These are phyloP conservation scores for Sphenopsis melanotis DNA, from an alignment of 2,797 vertebrate genomes.

Conservation along the genomic window DNA sequence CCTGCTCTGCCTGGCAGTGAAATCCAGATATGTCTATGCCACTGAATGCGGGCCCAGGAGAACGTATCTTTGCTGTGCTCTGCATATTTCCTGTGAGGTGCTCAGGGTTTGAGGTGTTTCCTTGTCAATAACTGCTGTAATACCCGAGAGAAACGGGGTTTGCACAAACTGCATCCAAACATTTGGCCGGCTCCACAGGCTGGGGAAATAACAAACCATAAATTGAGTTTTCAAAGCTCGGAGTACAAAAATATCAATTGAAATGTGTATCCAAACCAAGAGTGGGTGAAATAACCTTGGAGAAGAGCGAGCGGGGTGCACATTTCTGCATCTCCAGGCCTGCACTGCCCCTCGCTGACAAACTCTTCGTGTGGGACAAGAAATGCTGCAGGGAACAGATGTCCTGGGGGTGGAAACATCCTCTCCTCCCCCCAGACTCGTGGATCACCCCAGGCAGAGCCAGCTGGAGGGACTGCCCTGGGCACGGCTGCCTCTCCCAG, in stretches of 20 bases:
- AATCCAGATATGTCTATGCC: neutral
- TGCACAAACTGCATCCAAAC: neutral
- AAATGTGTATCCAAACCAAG: neutral
- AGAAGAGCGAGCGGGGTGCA: neutral
- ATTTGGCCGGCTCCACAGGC: neutral
- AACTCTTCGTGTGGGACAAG: neutral
- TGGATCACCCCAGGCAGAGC: neutral
- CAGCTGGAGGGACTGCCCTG: neutral
- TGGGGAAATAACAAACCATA: slow-evolving; percentile 11
- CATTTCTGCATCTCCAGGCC: neutral
- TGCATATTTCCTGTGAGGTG: neutral
- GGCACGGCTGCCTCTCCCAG: neutral
- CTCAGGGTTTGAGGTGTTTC: neutral
- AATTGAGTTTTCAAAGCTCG: neutral
- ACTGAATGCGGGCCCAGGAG: neutral
- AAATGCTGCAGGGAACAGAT: neutral
- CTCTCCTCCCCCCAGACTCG: neutral
- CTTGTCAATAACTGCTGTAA: neutral
- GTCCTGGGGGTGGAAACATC: neutral
- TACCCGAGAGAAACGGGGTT: neutral
- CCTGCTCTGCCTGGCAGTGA: neutral
- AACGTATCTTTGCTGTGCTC: neutral
- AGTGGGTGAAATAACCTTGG: neutral
- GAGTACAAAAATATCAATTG: neutral
- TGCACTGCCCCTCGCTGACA: slow-evolving; percentile 46